Base-by-base conservation (phyloP, 1,140 invertebrate species). In the Streblospio benedicti region DNA sequence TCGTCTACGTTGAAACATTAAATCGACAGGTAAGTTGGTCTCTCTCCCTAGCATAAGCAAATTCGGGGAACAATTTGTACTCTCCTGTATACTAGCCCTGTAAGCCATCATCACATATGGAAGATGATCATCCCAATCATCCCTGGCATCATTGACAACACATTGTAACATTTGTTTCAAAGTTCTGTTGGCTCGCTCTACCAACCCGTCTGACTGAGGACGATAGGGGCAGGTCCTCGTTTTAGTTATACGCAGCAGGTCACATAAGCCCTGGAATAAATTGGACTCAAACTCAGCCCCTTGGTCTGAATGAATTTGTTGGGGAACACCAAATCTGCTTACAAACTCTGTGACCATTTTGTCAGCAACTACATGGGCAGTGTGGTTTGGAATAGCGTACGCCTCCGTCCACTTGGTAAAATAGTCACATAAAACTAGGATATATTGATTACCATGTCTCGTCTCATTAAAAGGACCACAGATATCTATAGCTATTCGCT, bases 381-480 rank as follows among this genome's bases (percentile, higher is more conserved):
- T 44, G 18, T 68, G 65, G 28, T 64, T 49, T 18, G 23, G 27
- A 16, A 67, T 20, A 14, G 65, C 57, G 49, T 45, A 66, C 14
- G 51, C 43, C 20, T 59, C 45, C 9, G 45, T 49, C 66, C 66
- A 71, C 63, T 67, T 67, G 6, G 56, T 67, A 55, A 70, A 71
- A 53, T 65, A 65, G 44, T 67, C 64, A 9, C 49, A 55, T 6
- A 67, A 20, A 14, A 69, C 57, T 12, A 70, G 38, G 45, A 69
- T 50, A 38, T 68, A 71, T 28, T 41, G n/a, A 32, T 65, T 70
- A 16, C 61, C 63, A 1, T 20, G 20, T 5, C 14, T 5, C 14
- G 63, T 45, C 38, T 52, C 4, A 14, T 57, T 63, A 1, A 69
- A 20, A 2, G 67, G 61, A 23, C 65, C 66, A 30, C 63, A 12